These are phyloP conservation scores for Glossosoma conforme DNA, from an alignment of 1,140 invertebrate species.

Conservation along the genomic window DNA sequence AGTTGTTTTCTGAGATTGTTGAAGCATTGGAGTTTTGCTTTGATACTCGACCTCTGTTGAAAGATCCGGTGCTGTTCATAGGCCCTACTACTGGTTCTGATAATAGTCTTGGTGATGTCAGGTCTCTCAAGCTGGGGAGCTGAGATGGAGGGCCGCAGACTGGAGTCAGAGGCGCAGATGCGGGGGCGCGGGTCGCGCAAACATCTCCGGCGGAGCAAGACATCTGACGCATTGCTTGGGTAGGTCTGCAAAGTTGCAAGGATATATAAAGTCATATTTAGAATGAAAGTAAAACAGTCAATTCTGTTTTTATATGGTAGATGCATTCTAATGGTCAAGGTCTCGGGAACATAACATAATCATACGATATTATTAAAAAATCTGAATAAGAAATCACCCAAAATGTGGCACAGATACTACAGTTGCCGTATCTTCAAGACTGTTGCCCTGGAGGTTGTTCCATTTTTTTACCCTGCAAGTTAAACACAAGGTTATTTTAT, in stretches of 20 bases:
- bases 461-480: no score
- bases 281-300: no score
- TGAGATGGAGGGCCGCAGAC: constrained; percentile 18
- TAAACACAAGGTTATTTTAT: no score
- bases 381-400: no score
- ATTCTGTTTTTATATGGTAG: no score
- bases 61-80: not conserved
- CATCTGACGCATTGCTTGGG: constrained; percentile 20
- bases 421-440: no score
- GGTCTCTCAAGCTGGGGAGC: constrained; percentile 19
- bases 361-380: not conserved
- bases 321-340: no score
- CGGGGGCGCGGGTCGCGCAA: constrained; percentile 6
- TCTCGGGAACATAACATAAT: no score
- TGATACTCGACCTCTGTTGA: constrained; percentile 9
- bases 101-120: constrained; percentile 12
- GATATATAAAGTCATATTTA: not conserved
- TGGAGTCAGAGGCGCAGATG: constrained; percentile 27
- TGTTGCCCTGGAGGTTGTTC: no score
- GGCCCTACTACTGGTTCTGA: constrained; percentile 20
- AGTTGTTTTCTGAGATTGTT: not conserved
- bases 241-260: constrained; percentile 14
- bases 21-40: constrained; percentile 24
- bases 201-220: constrained; percentile 25
- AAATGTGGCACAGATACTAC: no score